Evolutionary conservation across 2,113 vertebrate species (phyloP).

Genomic region (Strix aluco): DNA sequence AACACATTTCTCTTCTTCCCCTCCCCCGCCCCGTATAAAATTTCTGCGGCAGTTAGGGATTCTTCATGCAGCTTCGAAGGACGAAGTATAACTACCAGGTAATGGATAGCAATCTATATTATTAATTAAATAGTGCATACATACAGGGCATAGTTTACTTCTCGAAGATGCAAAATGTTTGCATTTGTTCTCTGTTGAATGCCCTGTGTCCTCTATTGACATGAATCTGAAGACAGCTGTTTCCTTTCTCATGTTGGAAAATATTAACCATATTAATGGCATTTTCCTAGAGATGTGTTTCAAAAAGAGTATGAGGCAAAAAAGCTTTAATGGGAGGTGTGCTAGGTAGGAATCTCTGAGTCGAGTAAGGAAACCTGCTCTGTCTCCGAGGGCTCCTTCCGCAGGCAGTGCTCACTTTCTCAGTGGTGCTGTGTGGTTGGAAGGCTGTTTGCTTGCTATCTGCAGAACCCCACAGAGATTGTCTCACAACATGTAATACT

Average conservation of each 20-base stretch:
- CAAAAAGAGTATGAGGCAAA: neutral
- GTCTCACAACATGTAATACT: neutral
- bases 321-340: neutral
- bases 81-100: neutral
- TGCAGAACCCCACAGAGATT: neutral
- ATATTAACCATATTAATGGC: neutral
- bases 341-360: neutral
- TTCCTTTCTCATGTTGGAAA: neutral
- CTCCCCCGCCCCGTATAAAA: neutral
- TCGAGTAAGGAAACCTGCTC: neutral
- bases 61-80: neutral
- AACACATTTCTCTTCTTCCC: neutral
- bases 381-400: rapidly evolving
- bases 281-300: neutral
- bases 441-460: neutral
- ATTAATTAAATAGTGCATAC: neutral
- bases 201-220: neutral
- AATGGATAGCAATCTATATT: neutral
- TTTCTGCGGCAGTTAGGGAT: neutral
- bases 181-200: neutral
- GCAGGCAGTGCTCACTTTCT: neutral
- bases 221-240: neutral
- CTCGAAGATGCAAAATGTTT: neutral
- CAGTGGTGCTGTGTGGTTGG: neutral
- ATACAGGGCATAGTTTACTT: neutral